Percentiles rank a stretch among this genome's conserved stretches.
Evolutionary conservation across 2,797 vertebrate genomes (phyloP).

Genomic region (Phataginus tetradactyla): DNA sequence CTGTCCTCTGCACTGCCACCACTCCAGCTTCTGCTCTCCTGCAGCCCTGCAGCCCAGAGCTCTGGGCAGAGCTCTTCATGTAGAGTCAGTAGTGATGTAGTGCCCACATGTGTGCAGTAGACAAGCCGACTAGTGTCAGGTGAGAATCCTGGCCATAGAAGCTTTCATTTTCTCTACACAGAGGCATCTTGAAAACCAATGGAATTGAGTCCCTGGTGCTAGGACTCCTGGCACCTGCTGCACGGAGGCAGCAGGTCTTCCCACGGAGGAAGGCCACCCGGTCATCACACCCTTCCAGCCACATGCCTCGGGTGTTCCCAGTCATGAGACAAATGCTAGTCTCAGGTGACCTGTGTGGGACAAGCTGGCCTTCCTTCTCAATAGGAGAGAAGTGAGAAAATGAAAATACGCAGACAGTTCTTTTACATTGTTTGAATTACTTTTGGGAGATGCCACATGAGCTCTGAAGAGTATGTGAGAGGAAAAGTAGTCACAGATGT

Average conservation of each 20-base stretch:
- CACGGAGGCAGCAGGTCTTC: not conserved
- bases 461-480: constrained; percentile 32
- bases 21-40: too few relatives aligned
- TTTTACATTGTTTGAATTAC: constrained; percentile 50
- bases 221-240: not conserved
- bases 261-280: not conserved
- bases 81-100: too few relatives aligned
- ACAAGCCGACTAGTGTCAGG: too few relatives aligned
- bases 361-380: constrained; percentile 4
- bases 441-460: not conserved
- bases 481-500: constrained; percentile 49
- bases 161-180: not conserved
- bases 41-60: too few relatives aligned
- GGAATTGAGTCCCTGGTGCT: not conserved
- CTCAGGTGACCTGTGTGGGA: not conserved
- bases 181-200: not conserved
- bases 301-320: not conserved
- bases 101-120: too few relatives aligned
- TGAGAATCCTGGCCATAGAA: too few relatives aligned
- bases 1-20: too few relatives aligned
- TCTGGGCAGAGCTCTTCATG: too few relatives aligned
- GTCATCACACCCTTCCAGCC: not conserved
- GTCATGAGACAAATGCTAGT: not conserved
- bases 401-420: not conserved
- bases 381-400: not conserved